These are phyloP conservation scores for Eumeta japonica DNA, from an alignment of 1,140 invertebrate species.

Conservation along the genomic window DNA sequence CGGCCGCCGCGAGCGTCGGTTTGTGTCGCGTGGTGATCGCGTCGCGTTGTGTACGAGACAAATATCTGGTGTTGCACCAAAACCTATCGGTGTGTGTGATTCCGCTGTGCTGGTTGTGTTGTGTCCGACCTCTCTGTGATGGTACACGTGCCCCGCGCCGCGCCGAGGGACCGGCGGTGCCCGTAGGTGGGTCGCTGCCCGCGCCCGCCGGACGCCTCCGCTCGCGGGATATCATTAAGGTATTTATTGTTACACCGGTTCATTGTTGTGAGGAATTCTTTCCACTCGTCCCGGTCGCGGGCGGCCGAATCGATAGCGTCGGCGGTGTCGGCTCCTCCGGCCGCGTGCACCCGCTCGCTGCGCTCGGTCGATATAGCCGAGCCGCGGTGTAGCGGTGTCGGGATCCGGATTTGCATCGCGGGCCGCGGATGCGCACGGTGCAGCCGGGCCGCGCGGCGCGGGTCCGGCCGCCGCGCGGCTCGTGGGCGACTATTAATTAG, in stretches of 20 bases:
- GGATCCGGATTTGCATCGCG: constrained; percentile 17
- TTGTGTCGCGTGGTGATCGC: constrained; percentile 12
- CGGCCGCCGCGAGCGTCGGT: constrained; percentile 47
- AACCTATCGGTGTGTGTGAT: constrained; percentile 51
- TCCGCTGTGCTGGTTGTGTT: constrained; percentile 45
- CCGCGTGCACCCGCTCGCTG: not conserved
- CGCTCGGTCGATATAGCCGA: no score
- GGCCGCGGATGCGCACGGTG: constrained; percentile 30
- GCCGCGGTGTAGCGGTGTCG: constrained; percentile 20
- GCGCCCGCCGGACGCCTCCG: constrained; percentile 43
- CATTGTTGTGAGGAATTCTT: constrained; percentile 55
- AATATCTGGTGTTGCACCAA: constrained; percentile 45
- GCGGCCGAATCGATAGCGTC: constrained; percentile 45
- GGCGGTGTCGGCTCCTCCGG: constrained; percentile 1
- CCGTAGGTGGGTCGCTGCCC: constrained; percentile 37
- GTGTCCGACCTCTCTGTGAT: constrained; percentile 38
- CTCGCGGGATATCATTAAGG: constrained; percentile 57
- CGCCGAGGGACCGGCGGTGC: constrained; percentile 47
- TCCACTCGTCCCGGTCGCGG: constrained; percentile 26
- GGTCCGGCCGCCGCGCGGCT: constrained; percentile 22
- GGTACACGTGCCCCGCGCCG: constrained; percentile 30
- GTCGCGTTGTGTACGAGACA: constrained; percentile 43
- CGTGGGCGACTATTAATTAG: constrained; percentile 41
- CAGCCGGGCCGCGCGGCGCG: constrained; percentile 23
- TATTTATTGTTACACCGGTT: constrained; percentile 55